Base-by-base conservation (phyloP, 2,888 invertebrate species). In the Drosophila pegasa region DNA sequence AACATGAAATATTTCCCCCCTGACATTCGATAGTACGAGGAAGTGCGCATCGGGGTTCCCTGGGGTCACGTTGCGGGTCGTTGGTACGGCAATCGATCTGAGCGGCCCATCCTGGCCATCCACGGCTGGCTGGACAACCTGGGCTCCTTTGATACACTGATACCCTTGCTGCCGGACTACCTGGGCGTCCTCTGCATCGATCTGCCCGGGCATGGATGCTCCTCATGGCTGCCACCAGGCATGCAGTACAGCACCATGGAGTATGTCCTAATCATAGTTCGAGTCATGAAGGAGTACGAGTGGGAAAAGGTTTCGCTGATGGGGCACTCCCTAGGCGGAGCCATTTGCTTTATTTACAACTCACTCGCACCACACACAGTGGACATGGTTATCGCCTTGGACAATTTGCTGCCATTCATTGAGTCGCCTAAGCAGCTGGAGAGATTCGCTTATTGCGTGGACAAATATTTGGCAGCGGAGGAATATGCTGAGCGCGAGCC, bases 51-150 rank as follows among this genome's bases (percentile, higher is more conserved):
- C 41, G 94, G 94, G 58, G 93, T 94, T 0, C 94, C 94, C 47
- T 95, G 94, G 94, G 96, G 96, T 0, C 93, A 95, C 78, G 83
- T 96, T 14, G 93, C 94, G 3, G 95, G 94, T 2, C 95, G 95
- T 87, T 93, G 95, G 92, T 96, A 96, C 94, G 95, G 96, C 35
- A 93, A 93, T 31, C 93, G 93, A 62, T 91, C 94, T 61, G 92
- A 93, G 35, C 93, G 94, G 55, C 96, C 95, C 1, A 93, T 96
- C 33, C 87, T 96, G 47, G 94, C 95, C 0, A 78, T 96, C 0
- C 96, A 96, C 87, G 96, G 96, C 0, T 96, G 95, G 95, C 94
- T 94, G 91, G 96, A 96, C 91, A 96, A 96, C 87, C 94, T 95
- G 22, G 95, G 95, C 25, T 93, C 95, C 0, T 96, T 95, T 93